Base-by-base conservation (phyloP, 2,797 vertebrate species). In the Microchirus variegatus region DNA sequence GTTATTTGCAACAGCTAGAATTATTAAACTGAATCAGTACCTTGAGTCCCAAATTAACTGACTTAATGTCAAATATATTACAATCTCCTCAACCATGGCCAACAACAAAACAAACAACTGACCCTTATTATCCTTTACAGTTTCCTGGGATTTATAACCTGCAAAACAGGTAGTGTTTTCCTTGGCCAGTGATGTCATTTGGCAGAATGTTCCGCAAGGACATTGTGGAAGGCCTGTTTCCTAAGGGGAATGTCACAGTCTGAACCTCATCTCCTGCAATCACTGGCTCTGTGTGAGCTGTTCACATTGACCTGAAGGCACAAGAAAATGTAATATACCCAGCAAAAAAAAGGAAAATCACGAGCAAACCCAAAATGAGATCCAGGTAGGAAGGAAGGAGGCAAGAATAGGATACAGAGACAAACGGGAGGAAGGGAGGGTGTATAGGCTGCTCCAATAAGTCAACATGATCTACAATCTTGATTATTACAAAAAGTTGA, bases 91-190 rank as follows among this genome's bases (percentile, higher is more conserved):
- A 31, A 31, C 31, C 31, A 31, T 31, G 31, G 31, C 31, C 3
- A 7, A 31, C 7, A 31, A 31, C 31, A 5, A 31, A 31, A 31
- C 31, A 31, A 31, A 60, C 42, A 19, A 42, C 60, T 70, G 69
- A 82, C 82, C 72, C 59, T 52, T 49, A 52, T 37, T 60, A 76
- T 83, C 73, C 74, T 81, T 80, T 67, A 81, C 53, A 49, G 41
- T 55, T 44, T 60, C 63, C 46, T 66, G 53, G 66, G 82, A 78
- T 61, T 70, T 55, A 74, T 64, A 65, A 47, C 53, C 66, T 71
- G 67, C 63, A 70, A 83, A 79, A 61, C 73, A 77, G 63, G 58
- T 78, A 50, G 77, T 77, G 74, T 84, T 83, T 81, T 70, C 63
- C 62, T 61, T 35, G 57, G 58, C 47, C 60, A 35, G 5, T 69